Conservation (phyloP, 2,113 vertebrate genomes). For the Malaclemys terrapin region DNA sequence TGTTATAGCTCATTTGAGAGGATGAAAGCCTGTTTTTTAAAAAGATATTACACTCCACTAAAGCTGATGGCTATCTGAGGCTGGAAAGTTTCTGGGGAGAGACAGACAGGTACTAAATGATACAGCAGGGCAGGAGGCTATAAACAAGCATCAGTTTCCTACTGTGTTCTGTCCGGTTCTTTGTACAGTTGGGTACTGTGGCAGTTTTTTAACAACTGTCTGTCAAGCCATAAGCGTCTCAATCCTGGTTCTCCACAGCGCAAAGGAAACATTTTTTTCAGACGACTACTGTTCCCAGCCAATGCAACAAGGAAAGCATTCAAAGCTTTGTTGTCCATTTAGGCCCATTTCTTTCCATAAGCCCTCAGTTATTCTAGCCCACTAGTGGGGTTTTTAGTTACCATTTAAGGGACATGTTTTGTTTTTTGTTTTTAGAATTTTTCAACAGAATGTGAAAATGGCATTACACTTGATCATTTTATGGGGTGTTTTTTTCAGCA, state of each 20-base stretch:
- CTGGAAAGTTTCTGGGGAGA: not conserved
- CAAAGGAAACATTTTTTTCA: constrained; percentile 39
- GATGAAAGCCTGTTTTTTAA: not conserved
- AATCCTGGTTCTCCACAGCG: fast-evolving
- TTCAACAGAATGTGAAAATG: constrained; percentile 65
- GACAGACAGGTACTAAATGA: not conserved
- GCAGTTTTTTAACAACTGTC: not conserved
- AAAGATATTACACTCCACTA: not conserved
- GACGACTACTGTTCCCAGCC: not conserved
- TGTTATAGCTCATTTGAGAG: constrained; percentile 15
- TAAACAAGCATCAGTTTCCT: not conserved
- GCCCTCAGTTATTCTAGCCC: constrained; percentile 29
- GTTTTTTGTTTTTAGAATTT: constrained; percentile 32
- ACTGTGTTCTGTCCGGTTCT: fast-evolving
- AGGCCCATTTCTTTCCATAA: constrained; percentile 5
- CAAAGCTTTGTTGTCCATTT: not conserved
- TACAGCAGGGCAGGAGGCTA: not conserved
- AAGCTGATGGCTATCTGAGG: not conserved
- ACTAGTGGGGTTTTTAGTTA: constrained; percentile 39
- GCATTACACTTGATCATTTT: constrained; percentile 19
- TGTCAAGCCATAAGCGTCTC: not conserved
- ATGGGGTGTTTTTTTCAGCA: constrained; percentile 16
- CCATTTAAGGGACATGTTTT: constrained; percentile 64
- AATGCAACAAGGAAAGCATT: not conserved
- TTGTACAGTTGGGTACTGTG: not conserved